Evolutionary conservation across 2,113 vertebrate genomes (phyloP).

Genomic region (Gasterosteus aculeatus): DNA sequence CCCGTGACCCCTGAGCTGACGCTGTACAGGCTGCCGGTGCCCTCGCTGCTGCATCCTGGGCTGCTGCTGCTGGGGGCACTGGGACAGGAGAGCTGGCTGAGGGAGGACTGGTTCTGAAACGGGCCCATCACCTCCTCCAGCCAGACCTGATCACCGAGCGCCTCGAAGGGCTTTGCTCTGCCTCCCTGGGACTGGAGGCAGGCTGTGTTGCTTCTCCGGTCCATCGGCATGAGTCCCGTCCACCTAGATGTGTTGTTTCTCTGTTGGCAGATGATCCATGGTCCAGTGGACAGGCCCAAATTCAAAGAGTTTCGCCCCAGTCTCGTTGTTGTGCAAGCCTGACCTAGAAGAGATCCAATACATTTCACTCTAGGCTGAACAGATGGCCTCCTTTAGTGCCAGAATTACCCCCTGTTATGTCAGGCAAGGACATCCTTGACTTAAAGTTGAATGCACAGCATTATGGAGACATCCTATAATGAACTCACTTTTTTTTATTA

Average conservation of each 20-base stretch:
- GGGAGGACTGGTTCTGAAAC: constrained; percentile 25
- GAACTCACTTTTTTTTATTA: not conserved
- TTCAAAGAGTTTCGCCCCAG: constrained; percentile 74
- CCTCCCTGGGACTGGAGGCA: constrained; percentile 13
- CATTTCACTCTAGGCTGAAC: constrained; percentile 71
- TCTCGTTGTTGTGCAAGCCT: constrained; percentile 60
- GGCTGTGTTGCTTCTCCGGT: constrained; percentile 16
- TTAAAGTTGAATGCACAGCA: constrained; percentile 38
- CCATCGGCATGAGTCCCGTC: constrained; percentile 38
- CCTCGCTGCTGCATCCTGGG: constrained; percentile 55
- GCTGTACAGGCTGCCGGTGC: constrained; percentile 35
- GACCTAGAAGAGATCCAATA: constrained; percentile 66
- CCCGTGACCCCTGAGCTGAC: constrained; percentile 67
- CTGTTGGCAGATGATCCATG: constrained; percentile 53
- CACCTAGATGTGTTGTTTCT: constrained; percentile 28
- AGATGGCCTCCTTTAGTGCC: constrained; percentile 70
- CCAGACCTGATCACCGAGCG: constrained; percentile 36
- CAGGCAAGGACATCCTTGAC: constrained; percentile 47
- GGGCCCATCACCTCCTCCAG: constrained; percentile 53
- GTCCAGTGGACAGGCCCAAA: constrained; percentile 51
- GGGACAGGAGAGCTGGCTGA: constrained; percentile 48
- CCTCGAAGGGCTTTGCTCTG: constrained; percentile 12
- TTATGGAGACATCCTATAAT: not conserved
- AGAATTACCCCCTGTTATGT: constrained; percentile 54
- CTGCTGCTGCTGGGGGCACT: constrained; percentile 60